Percentiles rank a stretch among this genome's conserved stretches.
Conservation (phyloP, 2,113 vertebrate species). For the Candoia aspera region DNA sequence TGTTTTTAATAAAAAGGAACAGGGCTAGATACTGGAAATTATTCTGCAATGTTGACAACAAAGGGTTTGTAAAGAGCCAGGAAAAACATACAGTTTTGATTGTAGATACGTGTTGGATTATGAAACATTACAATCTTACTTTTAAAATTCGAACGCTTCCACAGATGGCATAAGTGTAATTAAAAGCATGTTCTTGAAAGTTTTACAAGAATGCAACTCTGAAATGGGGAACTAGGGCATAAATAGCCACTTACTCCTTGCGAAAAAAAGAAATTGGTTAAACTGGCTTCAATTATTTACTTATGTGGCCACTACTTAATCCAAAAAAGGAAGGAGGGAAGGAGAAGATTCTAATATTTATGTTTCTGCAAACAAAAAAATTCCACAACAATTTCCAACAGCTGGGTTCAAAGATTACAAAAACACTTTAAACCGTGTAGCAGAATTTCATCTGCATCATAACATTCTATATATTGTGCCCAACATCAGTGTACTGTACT, state of each 20-base stretch:
- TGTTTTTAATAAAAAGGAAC: slow-evolving; percentile 42
- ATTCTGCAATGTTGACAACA: not conserved
- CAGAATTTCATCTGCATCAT: slow-evolving; percentile 39
- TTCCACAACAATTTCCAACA: slow-evolving; percentile 44
- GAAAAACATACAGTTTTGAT: slow-evolving; percentile 32
- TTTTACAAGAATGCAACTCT: slow-evolving; percentile 61
- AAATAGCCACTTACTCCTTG: slow-evolving; percentile 20
- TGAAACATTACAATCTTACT: slow-evolving; percentile 52
- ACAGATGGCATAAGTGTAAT: slow-evolving; percentile 63
- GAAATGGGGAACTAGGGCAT: slow-evolving; percentile 51
- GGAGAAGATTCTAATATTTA: slow-evolving; percentile 50
- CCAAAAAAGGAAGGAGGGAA: slow-evolving; percentile 34
- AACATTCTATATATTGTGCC: not conserved
- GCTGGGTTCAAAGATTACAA: slow-evolving; percentile 38
- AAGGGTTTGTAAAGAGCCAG: not conserved
- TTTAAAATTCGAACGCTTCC: slow-evolving; percentile 46
- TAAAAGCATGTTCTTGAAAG: slow-evolving; percentile 59
- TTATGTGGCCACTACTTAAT: slow-evolving; percentile 44
- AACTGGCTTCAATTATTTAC: slow-evolving; percentile 57
- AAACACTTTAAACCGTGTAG: slow-evolving; percentile 52
- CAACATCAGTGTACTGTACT: rapidly evolving
- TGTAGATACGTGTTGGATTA: slow-evolving; percentile 33
- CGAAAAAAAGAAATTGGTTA: slow-evolving; percentile 54
- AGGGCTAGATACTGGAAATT: not conserved
- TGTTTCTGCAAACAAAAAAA: slow-evolving; percentile 10